Evolutionary conservation across 1,140 invertebrate species (phyloP).

Genomic region (Drosophila kepulauana): DNA sequence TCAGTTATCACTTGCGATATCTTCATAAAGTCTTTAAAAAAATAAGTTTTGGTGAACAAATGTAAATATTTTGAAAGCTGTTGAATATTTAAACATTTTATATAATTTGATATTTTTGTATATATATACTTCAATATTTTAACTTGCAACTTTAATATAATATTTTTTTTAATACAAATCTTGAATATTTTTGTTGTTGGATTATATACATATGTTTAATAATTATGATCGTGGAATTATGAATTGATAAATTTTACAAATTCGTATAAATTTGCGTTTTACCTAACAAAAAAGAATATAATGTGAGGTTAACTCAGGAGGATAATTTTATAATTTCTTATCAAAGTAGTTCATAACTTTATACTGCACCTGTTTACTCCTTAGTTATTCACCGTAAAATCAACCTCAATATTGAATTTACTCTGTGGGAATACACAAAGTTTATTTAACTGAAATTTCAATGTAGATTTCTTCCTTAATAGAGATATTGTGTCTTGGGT

Average conservation of each 20-base stretch:
- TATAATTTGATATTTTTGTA: background rate
- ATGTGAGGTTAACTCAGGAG: too few relatives aligned
- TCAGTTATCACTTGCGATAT: slow-evolving; percentile 27
- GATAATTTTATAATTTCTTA: background rate
- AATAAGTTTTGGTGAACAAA: background rate
- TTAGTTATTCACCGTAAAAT: background rate
- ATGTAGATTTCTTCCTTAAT: slow-evolving; percentile 2
- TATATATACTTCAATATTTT: background rate
- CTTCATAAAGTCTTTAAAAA: slow-evolving; percentile 6
- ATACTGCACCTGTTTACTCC: background rate
- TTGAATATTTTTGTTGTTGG: too few relatives aligned
- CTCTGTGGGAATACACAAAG: background rate
- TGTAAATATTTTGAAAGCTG: background rate
- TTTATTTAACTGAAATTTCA: background rate
- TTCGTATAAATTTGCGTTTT: too few relatives aligned
- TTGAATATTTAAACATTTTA: background rate
- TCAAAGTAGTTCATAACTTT: background rate
- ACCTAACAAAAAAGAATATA: too few relatives aligned
- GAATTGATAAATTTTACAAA: too few relatives aligned
- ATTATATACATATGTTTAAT: too few relatives aligned
- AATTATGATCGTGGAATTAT: too few relatives aligned
- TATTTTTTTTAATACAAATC: too few relatives aligned
- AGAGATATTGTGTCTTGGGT: slow-evolving; percentile 2
- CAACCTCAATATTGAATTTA: background rate
- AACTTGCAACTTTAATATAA: too few relatives aligned